Percentiles rank a stretch among this genome's conserved stretches.
These are phyloP conservation scores for Exephanes ischioxanthus DNA, from an alignment of 2,888 invertebrate species.

Conservation along the genomic window DNA sequence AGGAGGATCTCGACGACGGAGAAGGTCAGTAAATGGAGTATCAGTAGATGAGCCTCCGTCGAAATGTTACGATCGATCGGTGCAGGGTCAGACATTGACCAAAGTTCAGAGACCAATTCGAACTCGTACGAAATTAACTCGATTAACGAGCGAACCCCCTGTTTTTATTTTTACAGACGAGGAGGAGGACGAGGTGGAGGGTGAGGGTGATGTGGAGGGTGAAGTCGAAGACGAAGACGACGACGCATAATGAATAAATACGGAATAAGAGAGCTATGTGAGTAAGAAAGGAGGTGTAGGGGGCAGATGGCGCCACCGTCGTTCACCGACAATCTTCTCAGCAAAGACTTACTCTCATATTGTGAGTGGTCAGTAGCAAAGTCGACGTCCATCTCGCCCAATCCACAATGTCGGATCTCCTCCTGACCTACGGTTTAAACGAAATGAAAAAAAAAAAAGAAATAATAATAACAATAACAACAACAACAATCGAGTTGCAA, in stretches of 20 bases:
- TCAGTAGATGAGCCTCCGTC: conserved; percentile 25
- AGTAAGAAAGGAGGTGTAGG: conserved; percentile 82
- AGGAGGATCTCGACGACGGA: conserved; percentile 84
- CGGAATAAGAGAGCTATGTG: conserved; percentile 76
- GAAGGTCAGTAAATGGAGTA: conserved; percentile 74
- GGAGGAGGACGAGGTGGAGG: conserved; percentile 18
- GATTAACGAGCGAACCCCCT: not conserved
- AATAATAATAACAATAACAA: conserved; percentile 51
- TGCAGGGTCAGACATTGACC: too few species aligned
- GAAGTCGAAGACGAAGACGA: conserved; percentile 81
- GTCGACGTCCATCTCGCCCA: conserved; percentile 80
- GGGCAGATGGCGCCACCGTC: conserved; percentile 79
- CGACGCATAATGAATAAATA: conserved; percentile 83
- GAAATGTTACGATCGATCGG: conserved; percentile 10
- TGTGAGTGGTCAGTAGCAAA: conserved; percentile 83
- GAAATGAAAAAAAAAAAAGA: conserved; percentile 66
- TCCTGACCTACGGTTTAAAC: conserved; percentile 80
- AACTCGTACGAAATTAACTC: not conserved
- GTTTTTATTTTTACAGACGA: not conserved
- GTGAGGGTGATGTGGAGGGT: conserved; percentile 63
- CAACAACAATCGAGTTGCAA: conserved; percentile 75
- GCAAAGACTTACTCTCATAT: conserved; percentile 84
- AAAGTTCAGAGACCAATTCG: too few species aligned
- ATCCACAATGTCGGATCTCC: conserved; percentile 77
- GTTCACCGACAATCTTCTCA: conserved; percentile 80